Percentiles rank a stretch among this genome's conserved stretches.
Conservation (phyloP, 1,140 invertebrate genomes). For the Metopolophium dirhodum region DNA sequence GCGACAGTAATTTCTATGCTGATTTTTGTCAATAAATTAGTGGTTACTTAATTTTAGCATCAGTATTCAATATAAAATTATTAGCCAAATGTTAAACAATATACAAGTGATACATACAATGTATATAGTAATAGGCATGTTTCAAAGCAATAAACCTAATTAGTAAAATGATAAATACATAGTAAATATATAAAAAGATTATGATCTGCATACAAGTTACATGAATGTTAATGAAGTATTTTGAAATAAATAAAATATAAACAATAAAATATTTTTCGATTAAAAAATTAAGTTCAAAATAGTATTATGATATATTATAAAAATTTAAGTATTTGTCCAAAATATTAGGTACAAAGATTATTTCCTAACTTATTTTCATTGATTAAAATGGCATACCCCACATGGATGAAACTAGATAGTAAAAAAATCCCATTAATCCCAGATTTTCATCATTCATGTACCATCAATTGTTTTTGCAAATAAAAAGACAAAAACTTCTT, state of each 20-base stretch:
- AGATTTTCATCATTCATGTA: neutral
- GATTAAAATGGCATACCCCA: slow-evolving; percentile 18
- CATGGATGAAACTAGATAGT: slow-evolving; percentile 19
- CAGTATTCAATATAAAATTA: slow-evolving; percentile 45
- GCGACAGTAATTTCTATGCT: slow-evolving; percentile 11
- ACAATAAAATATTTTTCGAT: neutral
- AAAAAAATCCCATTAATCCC: neutral
- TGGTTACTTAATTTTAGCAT: slow-evolving; percentile 48
- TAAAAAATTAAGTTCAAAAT: neutral
- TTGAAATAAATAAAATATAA: slow-evolving; percentile 31
- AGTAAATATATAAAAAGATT: neutral
- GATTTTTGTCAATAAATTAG: slow-evolving; percentile 42
- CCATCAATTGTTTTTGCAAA: neutral
- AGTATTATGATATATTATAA: slow-evolving; percentile 19
- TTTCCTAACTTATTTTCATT: neutral
- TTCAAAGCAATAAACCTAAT: slow-evolving; percentile 40
- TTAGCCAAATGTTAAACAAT: slow-evolving; percentile 54
- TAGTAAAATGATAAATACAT: slow-evolving; percentile 39
- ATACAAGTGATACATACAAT: slow-evolving; percentile 30
- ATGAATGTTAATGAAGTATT: slow-evolving; percentile 24
- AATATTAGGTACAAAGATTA: slow-evolving; percentile 7
- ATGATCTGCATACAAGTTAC: slow-evolving; percentile 48
- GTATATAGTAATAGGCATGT: slow-evolving; percentile 29
- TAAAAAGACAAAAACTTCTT: neutral
- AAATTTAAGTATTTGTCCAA: neutral